Percentiles rank a stretch among this genome's conserved stretches.
Evolutionary conservation across 2,113 vertebrate genomes (phyloP).

Genomic region (Cololabis saira): DNA sequence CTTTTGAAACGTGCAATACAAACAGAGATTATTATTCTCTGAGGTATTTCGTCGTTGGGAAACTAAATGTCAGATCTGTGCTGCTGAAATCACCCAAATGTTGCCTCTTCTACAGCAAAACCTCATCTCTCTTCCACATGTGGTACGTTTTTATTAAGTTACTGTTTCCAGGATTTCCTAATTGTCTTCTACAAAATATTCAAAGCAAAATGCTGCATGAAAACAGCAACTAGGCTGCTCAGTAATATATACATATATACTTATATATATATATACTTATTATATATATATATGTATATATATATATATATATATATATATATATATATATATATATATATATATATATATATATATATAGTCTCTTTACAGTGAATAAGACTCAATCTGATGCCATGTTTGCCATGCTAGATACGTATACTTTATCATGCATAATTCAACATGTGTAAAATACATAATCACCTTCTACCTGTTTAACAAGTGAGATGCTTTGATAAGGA

Average conservation of each 20-base stretch:
- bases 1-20: slow-evolving; percentile 61
- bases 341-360: slow-evolving; percentile 12
- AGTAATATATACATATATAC: slow-evolving; percentile 6
- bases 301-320: no score
- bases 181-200: slow-evolving; percentile 46
- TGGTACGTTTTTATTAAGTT: slow-evolving; percentile 66
- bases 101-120: slow-evolving; percentile 48
- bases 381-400: not conserved
- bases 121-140: slow-evolving; percentile 58
- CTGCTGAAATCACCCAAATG: slow-evolving; percentile 30
- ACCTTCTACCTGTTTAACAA: no score
- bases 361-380: no score
- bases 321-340: slow-evolving; percentile 12
- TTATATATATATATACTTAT: slow-evolving; percentile 12
- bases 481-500: no score
- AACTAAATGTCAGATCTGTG: slow-evolving; percentile 64
- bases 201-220: slow-evolving; percentile 32
- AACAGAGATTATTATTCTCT: slow-evolving; percentile 64
- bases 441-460: no score
- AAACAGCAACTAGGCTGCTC: slow-evolving; percentile 32
- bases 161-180: slow-evolving; percentile 53
- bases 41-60: slow-evolving; percentile 64
- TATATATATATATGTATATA: no score
- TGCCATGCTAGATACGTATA: not conserved
- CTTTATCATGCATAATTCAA: no score